Base-by-base conservation (phyloP, 2,888 invertebrate species). In the Mantis religiosa region DNA sequence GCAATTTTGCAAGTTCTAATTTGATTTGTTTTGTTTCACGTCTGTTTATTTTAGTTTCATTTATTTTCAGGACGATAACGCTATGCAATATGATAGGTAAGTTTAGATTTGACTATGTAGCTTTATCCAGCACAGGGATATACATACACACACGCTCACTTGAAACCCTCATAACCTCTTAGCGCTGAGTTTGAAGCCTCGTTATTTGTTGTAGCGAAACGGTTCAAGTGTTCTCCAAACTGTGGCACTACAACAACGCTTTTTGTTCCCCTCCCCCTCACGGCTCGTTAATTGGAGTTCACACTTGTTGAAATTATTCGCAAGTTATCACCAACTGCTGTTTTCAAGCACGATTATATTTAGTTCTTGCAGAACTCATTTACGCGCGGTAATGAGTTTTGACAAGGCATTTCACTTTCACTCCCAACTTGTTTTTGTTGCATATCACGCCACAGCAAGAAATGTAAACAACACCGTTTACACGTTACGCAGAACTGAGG, bases 251-350 rank as follows among this genome's bases (percentile, higher is more conserved):
- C 82, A 87, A 87, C 87, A 82, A 82, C 82, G 54, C 54, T 71
- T 71, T 71, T 71, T 71, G 54, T 71, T 20, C 54, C 54, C 54
- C 54, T 71, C 8, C 54, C 34, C 27, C 1, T 71, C 41, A 12
- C 27, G 27, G 34, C 82, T 87, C 82, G 87, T 87, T 87, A 87
- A 87, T 87, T 87, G 87, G 34, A 87, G 87, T 87, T 87, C 81
- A 82, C 87, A 87, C 87, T 87, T 82, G 87, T 87, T 82, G 87
- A 87, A 87, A 87, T 87, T 82, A 87, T 87, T 87, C 82, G 34
- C 87, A 87, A 87, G 82, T 87, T 87, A 87, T 86, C 81, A n/a
- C 25, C 54, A 71, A 71, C 54, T 71, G 54, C 54, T 71, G 54
- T 71, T 71, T 71, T 71, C 20, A 71, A 71, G 54, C 54, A 71